Conservation (phyloP, 2,888 invertebrate genomes). For the Protophormia terraenovae region DNA sequence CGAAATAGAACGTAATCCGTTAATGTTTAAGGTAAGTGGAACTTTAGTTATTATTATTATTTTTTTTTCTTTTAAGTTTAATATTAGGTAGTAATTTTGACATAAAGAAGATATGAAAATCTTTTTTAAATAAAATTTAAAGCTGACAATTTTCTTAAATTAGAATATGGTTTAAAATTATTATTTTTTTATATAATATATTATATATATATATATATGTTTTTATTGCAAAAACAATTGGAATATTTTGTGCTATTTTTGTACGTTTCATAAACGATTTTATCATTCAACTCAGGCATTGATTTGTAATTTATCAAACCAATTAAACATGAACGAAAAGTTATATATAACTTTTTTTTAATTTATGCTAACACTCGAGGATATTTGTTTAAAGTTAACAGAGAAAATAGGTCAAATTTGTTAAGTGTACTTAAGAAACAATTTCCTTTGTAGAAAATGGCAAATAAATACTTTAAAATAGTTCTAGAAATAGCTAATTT, state of each 20-base stretch:
- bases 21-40: slow-evolving; percentile 80
- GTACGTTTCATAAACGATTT: background rate
- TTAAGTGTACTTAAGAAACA: too few relatives aligned
- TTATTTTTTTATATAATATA: too few relatives aligned
- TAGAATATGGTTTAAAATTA: too few relatives aligned
- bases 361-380: background rate
- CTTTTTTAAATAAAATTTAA: background rate
- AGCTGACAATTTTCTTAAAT: slow-evolving; percentile 23
- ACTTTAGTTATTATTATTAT: background rate
- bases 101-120: too few relatives aligned
- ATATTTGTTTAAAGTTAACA: background rate
- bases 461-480: too few relatives aligned
- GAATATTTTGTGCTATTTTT: background rate
- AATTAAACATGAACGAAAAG: slow-evolving; percentile 48
- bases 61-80: background rate
- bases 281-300: slow-evolving; percentile 24
- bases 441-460: too few relatives aligned
- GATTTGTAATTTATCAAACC: slow-evolving; percentile 58
- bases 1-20: slow-evolving; percentile 84
- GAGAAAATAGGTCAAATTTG: background rate
- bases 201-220: background rate
- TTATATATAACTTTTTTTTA: background rate
- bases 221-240: background rate
- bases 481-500: too few relatives aligned
- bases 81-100: background rate